Percentiles rank a stretch among this genome's conserved stretches.
Evolutionary conservation across 2,113 vertebrate species (phyloP).

Genomic region (Cricetomys ansorgei): DNA sequence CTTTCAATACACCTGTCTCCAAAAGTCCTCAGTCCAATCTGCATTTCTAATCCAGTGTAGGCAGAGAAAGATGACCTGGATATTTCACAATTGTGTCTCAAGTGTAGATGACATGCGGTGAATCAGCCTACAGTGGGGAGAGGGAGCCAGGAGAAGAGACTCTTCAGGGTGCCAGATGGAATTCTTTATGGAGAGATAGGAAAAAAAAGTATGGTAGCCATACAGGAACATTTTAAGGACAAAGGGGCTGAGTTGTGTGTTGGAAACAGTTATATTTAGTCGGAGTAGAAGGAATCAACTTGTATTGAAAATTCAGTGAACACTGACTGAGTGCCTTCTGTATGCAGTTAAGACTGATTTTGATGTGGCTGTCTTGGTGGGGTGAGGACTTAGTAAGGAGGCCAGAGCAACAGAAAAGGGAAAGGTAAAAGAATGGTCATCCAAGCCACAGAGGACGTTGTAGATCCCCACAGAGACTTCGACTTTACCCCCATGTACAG

Average conservation of each 20-base stretch:
- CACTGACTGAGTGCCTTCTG: not conserved
- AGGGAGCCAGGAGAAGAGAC: not conserved
- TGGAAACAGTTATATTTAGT: not conserved
- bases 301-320: conserved; percentile 18
- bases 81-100: not conserved
- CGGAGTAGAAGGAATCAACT: not conserved
- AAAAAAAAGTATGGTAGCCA: not conserved
- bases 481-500: not conserved
- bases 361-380: not conserved
- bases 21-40: not conserved
- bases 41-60: not conserved
- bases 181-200: not conserved
- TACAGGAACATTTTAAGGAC: not conserved
- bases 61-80: not conserved
- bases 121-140: not conserved
- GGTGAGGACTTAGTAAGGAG: not conserved
- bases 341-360: not conserved
- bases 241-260: not conserved
- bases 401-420: not conserved
- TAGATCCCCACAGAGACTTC: not conserved
- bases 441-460: not conserved
- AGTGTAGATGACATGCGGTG: not conserved
- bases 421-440: not conserved
- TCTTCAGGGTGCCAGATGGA: not conserved
- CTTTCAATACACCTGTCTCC: not conserved